Percentiles rank a stretch among this genome's conserved stretches.
Evolutionary conservation across 2,888 invertebrate genomes (phyloP).

Genomic region (Leucophenga maculata): DNA sequence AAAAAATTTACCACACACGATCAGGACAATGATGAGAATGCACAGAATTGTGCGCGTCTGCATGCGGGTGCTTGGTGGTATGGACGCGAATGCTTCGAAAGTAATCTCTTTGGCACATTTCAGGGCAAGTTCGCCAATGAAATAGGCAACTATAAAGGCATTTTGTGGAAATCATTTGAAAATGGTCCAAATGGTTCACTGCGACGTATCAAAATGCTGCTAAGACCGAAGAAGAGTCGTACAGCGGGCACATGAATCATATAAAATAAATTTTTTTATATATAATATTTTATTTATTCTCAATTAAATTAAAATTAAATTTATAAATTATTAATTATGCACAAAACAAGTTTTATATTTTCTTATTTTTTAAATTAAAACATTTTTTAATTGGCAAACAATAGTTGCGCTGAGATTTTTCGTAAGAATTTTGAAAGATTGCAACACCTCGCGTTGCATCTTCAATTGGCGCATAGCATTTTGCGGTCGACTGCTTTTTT

Average conservation of each 20-base stretch:
- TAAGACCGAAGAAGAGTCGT: constrained; percentile 36
- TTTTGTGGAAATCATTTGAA: constrained; percentile 49
- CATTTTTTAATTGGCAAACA: neutral
- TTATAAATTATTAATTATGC: too few relatives aligned
- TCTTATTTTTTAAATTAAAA: neutral
- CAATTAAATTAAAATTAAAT: neutral
- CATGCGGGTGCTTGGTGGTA: constrained; percentile 60
- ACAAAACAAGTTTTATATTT: neutral
- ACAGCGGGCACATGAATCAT: neutral
- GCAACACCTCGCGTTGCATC: too few relatives aligned
- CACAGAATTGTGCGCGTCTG: constrained; percentile 48
- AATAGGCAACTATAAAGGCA: constrained; percentile 50
- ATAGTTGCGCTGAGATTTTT: constrained; percentile 5
- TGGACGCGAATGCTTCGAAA: constrained; percentile 47
- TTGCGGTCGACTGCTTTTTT: neutral
- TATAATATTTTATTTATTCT: constrained; percentile 4
- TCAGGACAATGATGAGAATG: constrained; percentile 57
- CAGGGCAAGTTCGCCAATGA: constrained; percentile 38
- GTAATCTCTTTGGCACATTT: constrained; percentile 53
- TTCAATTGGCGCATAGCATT: too few relatives aligned
- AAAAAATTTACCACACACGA: constrained; percentile 56
- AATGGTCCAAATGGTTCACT: constrained; percentile 51
- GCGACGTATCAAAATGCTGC: constrained; percentile 49
- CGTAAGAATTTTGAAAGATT: too few relatives aligned
- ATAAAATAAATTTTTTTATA: neutral